phyloP scores from a whole-genome alignment of 64 coral and sea anemone genomes.

The Porites lutea region DNA sequence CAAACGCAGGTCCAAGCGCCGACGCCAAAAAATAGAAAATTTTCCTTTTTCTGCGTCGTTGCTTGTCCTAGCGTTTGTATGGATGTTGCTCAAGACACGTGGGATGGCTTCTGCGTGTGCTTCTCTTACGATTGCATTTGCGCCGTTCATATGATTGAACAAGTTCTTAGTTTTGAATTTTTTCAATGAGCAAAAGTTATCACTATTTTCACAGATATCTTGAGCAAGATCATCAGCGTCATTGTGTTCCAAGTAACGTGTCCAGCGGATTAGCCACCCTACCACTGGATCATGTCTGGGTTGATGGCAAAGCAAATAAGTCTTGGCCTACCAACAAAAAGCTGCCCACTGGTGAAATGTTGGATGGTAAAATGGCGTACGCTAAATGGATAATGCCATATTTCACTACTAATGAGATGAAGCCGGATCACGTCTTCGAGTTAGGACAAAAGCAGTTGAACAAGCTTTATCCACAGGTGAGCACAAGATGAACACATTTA shows the following conservation, averaged over 20 bases:
- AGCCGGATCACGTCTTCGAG: conserved; percentile 23
- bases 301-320: conserved; percentile 13
- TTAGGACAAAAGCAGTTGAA: conserved; percentile 67
- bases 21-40: no score
- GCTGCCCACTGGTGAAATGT: conserved; percentile 48
- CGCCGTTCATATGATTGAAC: no score
- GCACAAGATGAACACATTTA: background rate
- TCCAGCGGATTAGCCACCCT: conserved; percentile 60
- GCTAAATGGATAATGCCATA: conserved; percentile 37
- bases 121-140: no score
- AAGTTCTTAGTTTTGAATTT: no score
- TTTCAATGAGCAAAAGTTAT: no score
- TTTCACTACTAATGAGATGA: conserved; percentile 62
- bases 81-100: no score
- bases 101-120: no score
- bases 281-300: conserved; percentile 40
- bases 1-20: no score
- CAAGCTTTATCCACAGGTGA: conserved; percentile 78
- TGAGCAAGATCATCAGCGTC: conserved; percentile 34
- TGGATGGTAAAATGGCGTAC: conserved; percentile 46
- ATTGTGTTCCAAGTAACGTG: conserved; percentile 73
- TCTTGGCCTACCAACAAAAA: conserved; percentile 13
- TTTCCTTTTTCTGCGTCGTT: no score
- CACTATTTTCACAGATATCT: conserved; percentile 30
- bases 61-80: no score